Conservation (phyloP, 2,113 vertebrate species). For the Cariama cristata region DNA sequence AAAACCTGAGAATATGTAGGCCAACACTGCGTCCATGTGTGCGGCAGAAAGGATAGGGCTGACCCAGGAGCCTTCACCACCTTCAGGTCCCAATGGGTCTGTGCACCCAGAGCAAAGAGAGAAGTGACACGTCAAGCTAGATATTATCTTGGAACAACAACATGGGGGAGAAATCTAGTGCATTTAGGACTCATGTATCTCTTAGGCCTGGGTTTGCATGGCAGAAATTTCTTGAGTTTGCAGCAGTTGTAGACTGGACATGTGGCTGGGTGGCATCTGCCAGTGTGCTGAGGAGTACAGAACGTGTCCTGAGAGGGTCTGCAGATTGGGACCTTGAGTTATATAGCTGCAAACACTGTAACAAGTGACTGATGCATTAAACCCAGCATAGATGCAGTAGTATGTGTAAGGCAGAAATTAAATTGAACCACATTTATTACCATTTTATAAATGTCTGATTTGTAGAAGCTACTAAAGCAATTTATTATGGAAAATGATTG, state of each 20-base stretch:
- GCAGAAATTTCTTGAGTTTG: background rate
- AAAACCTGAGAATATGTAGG: background rate
- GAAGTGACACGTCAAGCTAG: background rate
- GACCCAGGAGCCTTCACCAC: background rate
- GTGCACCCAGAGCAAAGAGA: background rate
- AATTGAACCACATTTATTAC: background rate
- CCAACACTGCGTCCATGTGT: rapidly evolving
- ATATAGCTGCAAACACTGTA: background rate
- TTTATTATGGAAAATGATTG: background rate
- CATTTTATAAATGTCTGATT: background rate
- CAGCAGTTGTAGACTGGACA: background rate
- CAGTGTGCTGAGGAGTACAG: background rate
- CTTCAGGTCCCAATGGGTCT: background rate
- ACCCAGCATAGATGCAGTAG: background rate
- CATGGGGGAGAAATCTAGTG: background rate
- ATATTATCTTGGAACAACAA: background rate
- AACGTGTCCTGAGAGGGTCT: background rate
- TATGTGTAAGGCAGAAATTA: background rate
- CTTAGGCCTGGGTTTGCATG: background rate
- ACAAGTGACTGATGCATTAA: background rate
- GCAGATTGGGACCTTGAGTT: background rate
- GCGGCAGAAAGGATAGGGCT: background rate
- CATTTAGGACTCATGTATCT: background rate
- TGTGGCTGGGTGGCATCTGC: background rate
- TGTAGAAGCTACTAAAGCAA: background rate